These are phyloP conservation scores for Cinclus mexicanus DNA, from an alignment of 2,113 vertebrate genomes.

Conservation along the genomic window DNA sequence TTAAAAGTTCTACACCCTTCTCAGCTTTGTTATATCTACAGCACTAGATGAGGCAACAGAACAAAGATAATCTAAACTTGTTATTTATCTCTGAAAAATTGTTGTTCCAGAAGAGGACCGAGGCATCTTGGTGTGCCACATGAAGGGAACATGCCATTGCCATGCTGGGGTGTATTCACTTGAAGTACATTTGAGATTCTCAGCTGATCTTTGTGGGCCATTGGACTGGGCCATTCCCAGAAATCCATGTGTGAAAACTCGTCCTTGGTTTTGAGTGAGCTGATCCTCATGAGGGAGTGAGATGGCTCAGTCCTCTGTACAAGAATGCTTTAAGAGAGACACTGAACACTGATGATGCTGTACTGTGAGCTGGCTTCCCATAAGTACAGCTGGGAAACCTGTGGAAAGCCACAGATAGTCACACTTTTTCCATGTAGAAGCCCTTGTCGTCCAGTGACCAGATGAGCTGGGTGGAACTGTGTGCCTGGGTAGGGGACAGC, in stretches of 20 bases:
- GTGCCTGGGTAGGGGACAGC: background rate
- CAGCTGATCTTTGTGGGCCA: background rate
- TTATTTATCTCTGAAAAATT: background rate
- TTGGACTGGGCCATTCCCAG: background rate
- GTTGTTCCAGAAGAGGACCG: background rate
- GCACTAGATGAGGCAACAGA: background rate
- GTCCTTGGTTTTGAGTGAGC: accelerated
- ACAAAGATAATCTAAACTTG: background rate
- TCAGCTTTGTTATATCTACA: background rate
- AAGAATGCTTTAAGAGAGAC: background rate
- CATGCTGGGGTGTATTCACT: background rate
- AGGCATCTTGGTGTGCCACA: background rate
- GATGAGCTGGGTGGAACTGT: background rate
- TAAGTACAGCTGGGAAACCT: background rate
- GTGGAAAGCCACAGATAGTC: background rate
- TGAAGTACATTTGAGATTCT: background rate
- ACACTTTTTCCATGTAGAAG: background rate
- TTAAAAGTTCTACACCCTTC: background rate
- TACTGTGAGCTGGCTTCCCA: background rate
- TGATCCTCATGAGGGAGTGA: background rate
- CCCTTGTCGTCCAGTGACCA: background rate
- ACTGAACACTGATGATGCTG: background rate
- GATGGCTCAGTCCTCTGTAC: background rate
- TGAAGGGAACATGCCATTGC: background rate
- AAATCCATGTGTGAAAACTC: background rate